These are phyloP conservation scores for Junco hyemalis DNA, from an alignment of 2,113 vertebrate species.

Conservation along the genomic window DNA sequence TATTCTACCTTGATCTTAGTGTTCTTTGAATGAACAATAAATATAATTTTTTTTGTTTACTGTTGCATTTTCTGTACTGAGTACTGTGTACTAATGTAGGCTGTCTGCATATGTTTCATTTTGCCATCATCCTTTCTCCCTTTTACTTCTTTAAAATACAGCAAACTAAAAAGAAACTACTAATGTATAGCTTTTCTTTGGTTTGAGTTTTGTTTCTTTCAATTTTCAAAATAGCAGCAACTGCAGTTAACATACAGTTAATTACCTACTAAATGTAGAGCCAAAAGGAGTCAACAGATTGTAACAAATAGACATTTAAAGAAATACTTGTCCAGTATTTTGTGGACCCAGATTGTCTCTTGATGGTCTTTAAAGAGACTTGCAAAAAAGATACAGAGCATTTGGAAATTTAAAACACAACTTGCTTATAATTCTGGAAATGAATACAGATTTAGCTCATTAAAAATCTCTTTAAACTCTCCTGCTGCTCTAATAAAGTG, in stretches of 20 bases:
- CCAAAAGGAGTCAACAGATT: not conserved
- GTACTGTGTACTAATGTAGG: not conserved
- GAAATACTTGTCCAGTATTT: not conserved
- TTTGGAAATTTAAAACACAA: not conserved
- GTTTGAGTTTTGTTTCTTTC: not conserved
- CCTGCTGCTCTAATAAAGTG: not conserved
- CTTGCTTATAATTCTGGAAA: not conserved
- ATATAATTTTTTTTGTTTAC: not conserved
- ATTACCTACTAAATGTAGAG: not conserved
- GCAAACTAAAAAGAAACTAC: not conserved
- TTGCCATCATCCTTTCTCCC: not conserved
- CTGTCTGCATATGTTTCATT: not conserved
- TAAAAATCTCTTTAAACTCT: not conserved
- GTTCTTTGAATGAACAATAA: not conserved
- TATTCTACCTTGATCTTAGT: not conserved
- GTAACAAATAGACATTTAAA: not conserved
- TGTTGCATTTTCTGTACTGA: not conserved
- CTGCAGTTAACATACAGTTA: not conserved
- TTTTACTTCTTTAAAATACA: not conserved
- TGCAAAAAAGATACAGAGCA: not conserved
- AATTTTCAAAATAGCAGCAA: not conserved
- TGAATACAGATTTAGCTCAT: not conserved
- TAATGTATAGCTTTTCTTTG: not conserved
- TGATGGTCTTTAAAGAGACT: not conserved
- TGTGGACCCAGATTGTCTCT: not conserved